phyloP scores from a whole-genome alignment of 2,888 invertebrate species.

The Hypolimnas misippus region DNA sequence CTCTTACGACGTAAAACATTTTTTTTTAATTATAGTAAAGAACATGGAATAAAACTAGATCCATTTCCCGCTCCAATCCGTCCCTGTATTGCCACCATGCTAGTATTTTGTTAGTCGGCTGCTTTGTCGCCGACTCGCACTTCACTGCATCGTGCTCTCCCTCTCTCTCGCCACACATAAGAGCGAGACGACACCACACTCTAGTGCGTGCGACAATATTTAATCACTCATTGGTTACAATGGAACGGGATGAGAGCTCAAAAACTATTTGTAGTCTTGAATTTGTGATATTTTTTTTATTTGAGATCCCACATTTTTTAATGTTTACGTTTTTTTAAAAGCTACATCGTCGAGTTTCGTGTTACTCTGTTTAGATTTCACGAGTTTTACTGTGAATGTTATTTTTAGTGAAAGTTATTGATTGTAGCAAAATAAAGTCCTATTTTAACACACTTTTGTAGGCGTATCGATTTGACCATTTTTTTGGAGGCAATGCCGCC shows the following conservation, averaged over 20 bases:
- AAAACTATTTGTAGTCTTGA: slow-evolving; percentile 56
- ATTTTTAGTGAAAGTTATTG: background rate
- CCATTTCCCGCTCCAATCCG: slow-evolving; percentile 45
- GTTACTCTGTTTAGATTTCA: slow-evolving; percentile 14
- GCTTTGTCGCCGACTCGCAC: slow-evolving; percentile 70
- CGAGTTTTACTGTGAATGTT: background rate
- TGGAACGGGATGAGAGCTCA: slow-evolving; percentile 49
- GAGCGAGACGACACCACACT: slow-evolving; percentile 54
- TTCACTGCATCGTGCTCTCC: slow-evolving; percentile 49
- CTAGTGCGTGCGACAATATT: slow-evolving; percentile 67
- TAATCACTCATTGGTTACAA: slow-evolving; percentile 78
- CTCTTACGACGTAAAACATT: too few species aligned
- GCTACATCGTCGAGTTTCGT: slow-evolving; percentile 31
- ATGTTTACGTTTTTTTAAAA: slow-evolving; percentile 35
- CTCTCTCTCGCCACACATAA: slow-evolving; percentile 48
- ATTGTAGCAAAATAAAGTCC: background rate
- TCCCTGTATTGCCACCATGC: slow-evolving; percentile 79
- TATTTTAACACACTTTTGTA: too few species aligned
- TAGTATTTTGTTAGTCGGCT: slow-evolving; percentile 80
- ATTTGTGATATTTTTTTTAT: slow-evolving; percentile 46
- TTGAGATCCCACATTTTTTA: slow-evolving; percentile 41
- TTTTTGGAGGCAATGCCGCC: too few species aligned
- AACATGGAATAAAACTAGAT: too few species aligned
- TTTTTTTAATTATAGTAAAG: too few species aligned
- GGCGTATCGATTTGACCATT: too few species aligned